phyloP scores from a whole-genome alignment of 2,888 invertebrate species.

The Drosophila flavopinicola region DNA sequence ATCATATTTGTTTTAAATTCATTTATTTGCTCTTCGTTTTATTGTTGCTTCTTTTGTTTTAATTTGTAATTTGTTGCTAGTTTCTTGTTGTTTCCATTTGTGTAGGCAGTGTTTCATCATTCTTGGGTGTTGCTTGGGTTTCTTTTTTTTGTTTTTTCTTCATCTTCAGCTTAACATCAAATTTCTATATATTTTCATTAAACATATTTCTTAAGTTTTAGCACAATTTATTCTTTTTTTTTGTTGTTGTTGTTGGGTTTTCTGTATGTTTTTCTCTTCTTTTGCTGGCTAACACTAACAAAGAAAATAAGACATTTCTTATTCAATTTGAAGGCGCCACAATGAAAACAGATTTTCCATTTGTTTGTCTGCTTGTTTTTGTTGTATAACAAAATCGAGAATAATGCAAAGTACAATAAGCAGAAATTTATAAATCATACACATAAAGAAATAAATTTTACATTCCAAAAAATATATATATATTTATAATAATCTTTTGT shows the following conservation, averaged over 20 bases:
- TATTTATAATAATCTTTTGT: slow-evolving; percentile 24
- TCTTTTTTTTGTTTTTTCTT: slow-evolving; percentile 22
- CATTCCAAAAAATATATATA: slow-evolving; percentile 41
- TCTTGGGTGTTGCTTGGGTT: slow-evolving; percentile 42
- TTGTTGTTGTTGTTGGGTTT: no score
- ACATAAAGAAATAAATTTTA: slow-evolving; percentile 35
- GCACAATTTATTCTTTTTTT: slow-evolving; percentile 39
- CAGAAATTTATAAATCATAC: slow-evolving; percentile 24
- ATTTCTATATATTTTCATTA: slow-evolving; percentile 15
- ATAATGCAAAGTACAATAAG: slow-evolving; percentile 20
- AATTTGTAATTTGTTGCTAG: slow-evolving; percentile 71
- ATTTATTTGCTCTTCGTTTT: slow-evolving; percentile 74
- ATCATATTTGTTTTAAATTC: slow-evolving; percentile 61
- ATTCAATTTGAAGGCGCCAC: slow-evolving; percentile 44
- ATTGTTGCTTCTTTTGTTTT: slow-evolving; percentile 41
- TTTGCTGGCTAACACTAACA: slow-evolving; percentile 24
- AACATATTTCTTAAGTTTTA: slow-evolving; percentile 49
- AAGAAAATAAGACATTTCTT: slow-evolving; percentile 68
- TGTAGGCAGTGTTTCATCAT: slow-evolving; percentile 71
- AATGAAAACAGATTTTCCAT: slow-evolving; percentile 49
- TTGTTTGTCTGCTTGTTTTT: slow-evolving; percentile 32
- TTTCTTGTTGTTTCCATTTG: slow-evolving; percentile 46
- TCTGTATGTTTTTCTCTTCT: slow-evolving; percentile 20
- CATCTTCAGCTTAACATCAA: slow-evolving; percentile 15
- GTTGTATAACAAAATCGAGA: slow-evolving; percentile 34